A percentile compares a stretch with the other conserved stretches of the same genome.
Evolutionary conservation across 1,140 invertebrate genomes (phyloP).

Genomic region (Panulirus ornatus): DNA sequence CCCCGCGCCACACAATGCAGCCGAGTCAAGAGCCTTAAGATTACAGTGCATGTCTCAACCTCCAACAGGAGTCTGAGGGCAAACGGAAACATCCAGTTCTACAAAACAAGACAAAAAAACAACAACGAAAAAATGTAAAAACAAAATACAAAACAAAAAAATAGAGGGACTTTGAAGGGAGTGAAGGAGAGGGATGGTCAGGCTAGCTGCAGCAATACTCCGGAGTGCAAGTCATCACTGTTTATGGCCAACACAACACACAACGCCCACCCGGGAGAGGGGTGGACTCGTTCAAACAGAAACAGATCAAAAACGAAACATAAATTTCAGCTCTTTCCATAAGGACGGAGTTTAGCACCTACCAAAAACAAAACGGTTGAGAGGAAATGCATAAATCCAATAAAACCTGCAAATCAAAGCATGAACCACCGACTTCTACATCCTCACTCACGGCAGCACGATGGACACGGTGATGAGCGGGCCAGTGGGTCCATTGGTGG

Average conservation of each 20-base stretch:
- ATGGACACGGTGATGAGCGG: too few relatives aligned
- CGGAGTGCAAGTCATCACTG: too few relatives aligned
- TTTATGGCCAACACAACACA: too few relatives aligned
- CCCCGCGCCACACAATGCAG: neutral
- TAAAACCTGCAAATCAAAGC: constrained; percentile 30
- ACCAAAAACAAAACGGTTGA: neutral
- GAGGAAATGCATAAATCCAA: constrained; percentile 6
- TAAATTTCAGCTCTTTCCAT: too few relatives aligned
- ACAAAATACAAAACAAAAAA: neutral
- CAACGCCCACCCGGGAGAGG: too few relatives aligned
- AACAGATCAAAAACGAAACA: too few relatives aligned
- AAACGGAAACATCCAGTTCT: neutral
- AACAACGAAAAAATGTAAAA: too few relatives aligned
- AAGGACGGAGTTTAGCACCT: too few relatives aligned
- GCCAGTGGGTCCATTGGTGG: too few relatives aligned
- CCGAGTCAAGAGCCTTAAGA: neutral
- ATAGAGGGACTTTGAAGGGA: neutral
- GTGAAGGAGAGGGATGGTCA: too few relatives aligned
- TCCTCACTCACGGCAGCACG: constrained; percentile 8
- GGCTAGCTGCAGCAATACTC: too few relatives aligned
- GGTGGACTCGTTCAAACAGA: too few relatives aligned
- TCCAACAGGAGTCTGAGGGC: neutral
- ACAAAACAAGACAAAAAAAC: neutral
- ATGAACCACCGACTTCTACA: neutral
- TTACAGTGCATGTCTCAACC: neutral